A percentile compares a stretch with the other conserved stretches of the same genome.
These are phyloP conservation scores for Pipa parva DNA, from an alignment of 2,113 vertebrate genomes.

Conservation along the genomic window DNA sequence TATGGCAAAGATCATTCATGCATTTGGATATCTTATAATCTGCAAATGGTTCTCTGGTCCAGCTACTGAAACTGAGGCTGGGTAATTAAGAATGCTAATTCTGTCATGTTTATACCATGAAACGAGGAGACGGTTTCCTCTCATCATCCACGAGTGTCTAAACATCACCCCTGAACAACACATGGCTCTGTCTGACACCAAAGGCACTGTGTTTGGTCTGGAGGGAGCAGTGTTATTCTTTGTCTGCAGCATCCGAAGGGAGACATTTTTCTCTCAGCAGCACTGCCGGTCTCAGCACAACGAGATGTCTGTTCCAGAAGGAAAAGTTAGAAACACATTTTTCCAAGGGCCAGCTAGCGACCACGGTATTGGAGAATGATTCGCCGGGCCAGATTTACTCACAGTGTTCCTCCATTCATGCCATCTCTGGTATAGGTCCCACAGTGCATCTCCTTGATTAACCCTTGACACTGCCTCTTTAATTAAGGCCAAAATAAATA, in stretches of 20 bases:
- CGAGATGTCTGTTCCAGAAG: constrained; percentile 41
- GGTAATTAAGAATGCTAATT: constrained; percentile 43
- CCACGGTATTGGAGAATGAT: constrained; percentile 41
- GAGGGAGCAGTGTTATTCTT: constrained; percentile 44
- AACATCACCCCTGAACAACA: constrained; percentile 40
- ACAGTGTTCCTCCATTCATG: constrained; percentile 41
- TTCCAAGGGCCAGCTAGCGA: constrained; percentile 40
- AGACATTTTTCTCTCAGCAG: constrained; percentile 44
- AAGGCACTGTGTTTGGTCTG: constrained; percentile 41
- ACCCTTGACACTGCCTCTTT: constrained; percentile 19
- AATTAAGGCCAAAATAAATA: constrained; percentile 36
- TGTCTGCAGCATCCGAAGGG: constrained; percentile 43
- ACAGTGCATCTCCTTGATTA: constrained; percentile 23
- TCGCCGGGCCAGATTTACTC: constrained; percentile 40
- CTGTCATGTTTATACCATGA: constrained; percentile 42
- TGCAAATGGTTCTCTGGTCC: not conserved
- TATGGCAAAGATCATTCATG: not conserved
- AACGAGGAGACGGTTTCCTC: constrained; percentile 43
- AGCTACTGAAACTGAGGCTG: constrained; percentile 16
- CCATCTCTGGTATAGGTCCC: constrained; percentile 16
- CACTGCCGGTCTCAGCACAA: constrained; percentile 43
- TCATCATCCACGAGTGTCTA: constrained; percentile 43
- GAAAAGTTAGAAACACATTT: constrained; percentile 43
- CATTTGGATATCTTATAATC: not conserved
- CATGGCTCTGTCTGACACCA: constrained; percentile 42